phyloP scores from a whole-genome alignment of 2,888 invertebrate genomes.

The Drosophila algonquin region DNA sequence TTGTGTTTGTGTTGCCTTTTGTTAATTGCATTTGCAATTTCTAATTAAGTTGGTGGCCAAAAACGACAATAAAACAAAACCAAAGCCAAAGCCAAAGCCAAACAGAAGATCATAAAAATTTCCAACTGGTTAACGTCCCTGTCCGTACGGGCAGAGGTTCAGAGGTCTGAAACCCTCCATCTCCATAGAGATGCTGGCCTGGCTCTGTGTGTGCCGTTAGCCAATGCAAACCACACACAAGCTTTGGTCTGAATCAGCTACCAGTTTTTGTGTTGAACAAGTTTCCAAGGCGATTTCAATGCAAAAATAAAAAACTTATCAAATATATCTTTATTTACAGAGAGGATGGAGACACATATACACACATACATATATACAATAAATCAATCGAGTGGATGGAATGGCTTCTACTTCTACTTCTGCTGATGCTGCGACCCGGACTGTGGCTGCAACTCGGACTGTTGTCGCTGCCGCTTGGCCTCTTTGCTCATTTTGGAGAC shows the following conservation, averaged over 20 bases:
- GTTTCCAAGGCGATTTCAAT: slow-evolving; percentile 50
- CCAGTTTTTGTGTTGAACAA: slow-evolving; percentile 64
- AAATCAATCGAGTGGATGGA: slow-evolving; percentile 12
- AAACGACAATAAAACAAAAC: slow-evolving; percentile 12
- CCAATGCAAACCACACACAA: slow-evolving; percentile 75
- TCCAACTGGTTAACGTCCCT: slow-evolving; percentile 53
- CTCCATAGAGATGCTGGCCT: slow-evolving; percentile 33
- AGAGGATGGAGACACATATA: slow-evolving; percentile 30
- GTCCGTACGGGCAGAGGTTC: slow-evolving; percentile 23
- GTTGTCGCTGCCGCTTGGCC: slow-evolving; percentile 29
- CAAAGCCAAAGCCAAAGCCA: no score
- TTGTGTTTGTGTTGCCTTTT: slow-evolving; percentile 37
- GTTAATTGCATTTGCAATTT: slow-evolving; percentile 77
- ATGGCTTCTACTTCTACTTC: slow-evolving; percentile 4
- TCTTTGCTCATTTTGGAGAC: slow-evolving; percentile 57
- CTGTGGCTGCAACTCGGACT: background rate
- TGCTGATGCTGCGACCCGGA: background rate
- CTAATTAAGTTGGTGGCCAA: slow-evolving; percentile 68
- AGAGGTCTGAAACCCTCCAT: slow-evolving; percentile 25
- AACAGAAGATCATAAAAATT: slow-evolving; percentile 36
- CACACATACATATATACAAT: slow-evolving; percentile 50
- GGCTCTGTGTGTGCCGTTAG: slow-evolving; percentile 63
- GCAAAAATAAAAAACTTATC: slow-evolving; percentile 41
- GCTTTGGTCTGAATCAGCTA: slow-evolving; percentile 67
- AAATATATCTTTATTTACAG: slow-evolving; percentile 61